Evolutionary conservation across 2,113 vertebrate species (phyloP).

Genomic region (Brienomyrus brachyistius): DNA sequence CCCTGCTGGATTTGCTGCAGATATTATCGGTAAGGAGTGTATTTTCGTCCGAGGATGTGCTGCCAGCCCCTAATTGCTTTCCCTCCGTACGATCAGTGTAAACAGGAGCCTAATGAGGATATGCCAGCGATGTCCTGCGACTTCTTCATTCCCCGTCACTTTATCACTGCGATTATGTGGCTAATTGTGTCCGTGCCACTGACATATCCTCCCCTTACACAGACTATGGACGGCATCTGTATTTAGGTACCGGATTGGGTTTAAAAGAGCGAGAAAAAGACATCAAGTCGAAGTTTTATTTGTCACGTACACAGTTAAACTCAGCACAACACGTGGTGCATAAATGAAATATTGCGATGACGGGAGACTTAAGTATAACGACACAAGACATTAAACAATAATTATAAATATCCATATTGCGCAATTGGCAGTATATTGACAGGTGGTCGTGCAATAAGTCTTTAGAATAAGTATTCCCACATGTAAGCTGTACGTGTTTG

Average conservation of each 20-base stretch:
- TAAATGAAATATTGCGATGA: background rate
- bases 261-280: background rate
- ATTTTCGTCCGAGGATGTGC: background rate
- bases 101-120: background rate
- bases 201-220: background rate
- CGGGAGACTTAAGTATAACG: background rate
- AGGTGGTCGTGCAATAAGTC: background rate
- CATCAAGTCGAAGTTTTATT: background rate
- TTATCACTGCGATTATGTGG: background rate
- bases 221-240: background rate
- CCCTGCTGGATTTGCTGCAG: background rate
- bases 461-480: background rate
- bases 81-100: background rate
- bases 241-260: background rate
- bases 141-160: background rate
- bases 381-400: background rate
- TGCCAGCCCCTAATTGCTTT: background rate
- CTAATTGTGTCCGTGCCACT: background rate
- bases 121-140: background rate
- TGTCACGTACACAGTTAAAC: background rate
- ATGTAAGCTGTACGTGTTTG: background rate
- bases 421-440: background rate
- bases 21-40: background rate
- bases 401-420: background rate
- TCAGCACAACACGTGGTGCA: background rate